Evolutionary conservation across 2,797 vertebrate species (phyloP), one percentile per base, ranked within the genome.

Genomic region (Apogon talboti): DNA sequence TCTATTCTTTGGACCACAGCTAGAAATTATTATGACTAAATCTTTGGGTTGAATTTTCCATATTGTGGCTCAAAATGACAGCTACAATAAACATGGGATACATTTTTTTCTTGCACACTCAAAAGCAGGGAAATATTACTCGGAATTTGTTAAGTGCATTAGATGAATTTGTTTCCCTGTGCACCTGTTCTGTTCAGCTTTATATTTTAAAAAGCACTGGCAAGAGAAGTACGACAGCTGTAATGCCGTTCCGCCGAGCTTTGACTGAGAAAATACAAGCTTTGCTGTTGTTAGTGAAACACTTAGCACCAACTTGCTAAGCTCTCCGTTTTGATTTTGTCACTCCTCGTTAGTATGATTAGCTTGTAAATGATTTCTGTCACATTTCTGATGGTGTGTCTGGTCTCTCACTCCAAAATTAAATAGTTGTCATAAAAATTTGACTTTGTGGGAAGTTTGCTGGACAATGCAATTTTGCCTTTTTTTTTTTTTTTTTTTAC

Each of bases 181-280:
- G 1, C 43, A 41, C 14, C 56, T 62, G 35, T 19, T 46, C 48
- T 16, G 45, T 46, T 45, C 33, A 10, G 37, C n/a, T 47, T 28
- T 16, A 5, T 33, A 16, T 18, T 6, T 54, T 21, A 24, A 9
- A 38, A 62, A 63, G 41, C 38, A 28, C 42, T n/a, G 41, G 11
- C 35, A 35, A 2, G 6, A 6, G n/a, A 42, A 14, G 24, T 53
- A 8, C 4, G 46, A 49, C 57, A 62, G 12, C 33, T 33, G 3
- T 28, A 41, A 59, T 54, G 42, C 53, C 12, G 11, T 35, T 74
- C 45, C 48, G 47, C 35, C 12, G 13, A 33, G 56, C n/a, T 52
- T 42, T 69, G 50, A 4, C 21, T 13, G 24, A 13, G 49, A 11
- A 44, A 43, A 37, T 28, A 44, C 59, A 43, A 9, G 45, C 24